Conservation (phyloP, 2,113 vertebrate species). For the Sardina pilchardus region DNA sequence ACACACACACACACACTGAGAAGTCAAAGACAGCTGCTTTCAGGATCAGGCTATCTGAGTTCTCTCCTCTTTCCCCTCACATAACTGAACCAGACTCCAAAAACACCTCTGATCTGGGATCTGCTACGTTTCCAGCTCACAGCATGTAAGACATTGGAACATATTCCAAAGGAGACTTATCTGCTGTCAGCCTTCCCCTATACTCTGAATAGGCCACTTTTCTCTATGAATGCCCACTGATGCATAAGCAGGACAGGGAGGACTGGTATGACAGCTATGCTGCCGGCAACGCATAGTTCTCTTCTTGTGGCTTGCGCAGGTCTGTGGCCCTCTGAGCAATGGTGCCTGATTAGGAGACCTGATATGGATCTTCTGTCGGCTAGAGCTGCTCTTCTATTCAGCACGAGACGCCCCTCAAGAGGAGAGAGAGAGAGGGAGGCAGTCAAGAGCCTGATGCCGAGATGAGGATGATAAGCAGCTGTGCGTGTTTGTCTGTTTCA, state of each 20-base stretch:
- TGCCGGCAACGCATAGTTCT: not conserved
- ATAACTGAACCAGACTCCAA: not conserved
- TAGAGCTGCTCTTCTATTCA: not conserved
- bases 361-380: not conserved
- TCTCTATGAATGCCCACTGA: not conserved
- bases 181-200: not conserved
- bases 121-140: not conserved
- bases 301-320: not conserved
- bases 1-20: constrained; percentile 19
- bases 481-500: constrained; percentile 5
- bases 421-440: not conserved
- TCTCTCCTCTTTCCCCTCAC: not conserved
- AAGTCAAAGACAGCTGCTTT: constrained; percentile 56
- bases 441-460: not conserved
- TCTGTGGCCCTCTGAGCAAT: not conserved
- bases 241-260: not conserved
- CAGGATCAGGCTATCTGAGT: constrained; percentile 4
- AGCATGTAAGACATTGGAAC: not conserved
- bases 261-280: not conserved
- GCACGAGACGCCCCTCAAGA: not conserved
- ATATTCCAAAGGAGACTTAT: not conserved
- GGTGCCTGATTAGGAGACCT: not conserved
- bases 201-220: constrained; percentile 6
- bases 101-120: not conserved
- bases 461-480: constrained; percentile 10